These are phyloP conservation scores for Donacobius atricapilla DNA, from an alignment of 2,113 vertebrate genomes.

Conservation along the genomic window DNA sequence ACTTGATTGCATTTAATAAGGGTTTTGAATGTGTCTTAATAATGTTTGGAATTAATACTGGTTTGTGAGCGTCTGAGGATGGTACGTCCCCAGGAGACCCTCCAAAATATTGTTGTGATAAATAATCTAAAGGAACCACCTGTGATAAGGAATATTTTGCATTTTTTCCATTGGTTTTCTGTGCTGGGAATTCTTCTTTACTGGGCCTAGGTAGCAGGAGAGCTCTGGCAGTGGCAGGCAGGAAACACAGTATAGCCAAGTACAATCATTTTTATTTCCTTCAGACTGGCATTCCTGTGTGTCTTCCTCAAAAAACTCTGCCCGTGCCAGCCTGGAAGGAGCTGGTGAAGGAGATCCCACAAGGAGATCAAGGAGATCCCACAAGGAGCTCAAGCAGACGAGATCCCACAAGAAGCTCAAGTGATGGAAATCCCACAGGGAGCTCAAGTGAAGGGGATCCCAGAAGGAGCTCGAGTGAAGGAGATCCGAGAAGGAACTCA, in stretches of 20 bases:
- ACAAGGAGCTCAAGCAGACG: rapidly evolving
- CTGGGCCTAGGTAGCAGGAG: background rate
- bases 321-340: background rate
- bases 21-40: slow-evolving; percentile 57
- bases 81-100: slow-evolving; percentile 37
- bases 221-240: background rate
- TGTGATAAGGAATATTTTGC: background rate
- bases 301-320: background rate
- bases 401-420: background rate
- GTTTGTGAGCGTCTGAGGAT: slow-evolving; percentile 34
- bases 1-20: slow-evolving; percentile 71
- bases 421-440: background rate
- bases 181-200: background rate
- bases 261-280: background rate
- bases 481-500: background rate
- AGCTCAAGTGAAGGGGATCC: background rate
- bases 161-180: background rate
- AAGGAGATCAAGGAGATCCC: background rate
- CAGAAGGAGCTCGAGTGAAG: background rate
- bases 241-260: background rate
- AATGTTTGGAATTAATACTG: slow-evolving; percentile 67
- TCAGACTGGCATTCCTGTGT: background rate
- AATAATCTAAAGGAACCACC: slow-evolving; percentile 24
- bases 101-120: slow-evolving; percentile 45
- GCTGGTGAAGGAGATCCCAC: background rate